Evolutionary conservation across 2,888 invertebrate genomes (phyloP), one percentile per base, ranked within the genome.

Genomic region (Sminthurides aquaticus): DNA sequence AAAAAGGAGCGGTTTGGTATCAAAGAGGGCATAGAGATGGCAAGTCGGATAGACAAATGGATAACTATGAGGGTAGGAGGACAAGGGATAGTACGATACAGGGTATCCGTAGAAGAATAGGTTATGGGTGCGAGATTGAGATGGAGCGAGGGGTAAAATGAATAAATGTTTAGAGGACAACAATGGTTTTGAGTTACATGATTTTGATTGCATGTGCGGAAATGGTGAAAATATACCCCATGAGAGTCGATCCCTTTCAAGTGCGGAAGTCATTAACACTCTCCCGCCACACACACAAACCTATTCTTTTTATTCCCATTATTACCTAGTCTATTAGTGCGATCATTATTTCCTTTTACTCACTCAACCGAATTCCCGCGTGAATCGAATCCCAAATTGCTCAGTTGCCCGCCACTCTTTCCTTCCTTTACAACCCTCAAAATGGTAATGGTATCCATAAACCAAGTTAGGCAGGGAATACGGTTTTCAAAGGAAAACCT

Each of bases 261-360:
- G 65, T 65, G 61, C 71, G 72, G 72, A 72, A 72, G 70, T 72
- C 72, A 72, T 72, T 72, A 72, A 70, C 72, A 72, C 72, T 66
- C 60, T 65, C 57, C 58, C 61, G 62, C 28, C 59, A 57, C 64
- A 58, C 63, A 64, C 52, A 56, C 49, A 56, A 55, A 62, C 55
- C 55, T 55, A 28, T 34, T 62, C 34, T 55, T 20, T 29, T 3
- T 57, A 57, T 22, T 18, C 24, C 43, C 43, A 11, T 34, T 34
- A 34, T 34, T 34, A 34, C 43, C 15, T 34, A 34, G 43, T 34
- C 43, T 34, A 34, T 34, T 34, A 34, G 43, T 34, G 15, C 43
- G 8, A 34, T 34, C 43, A 34, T 34, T 34, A 34, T 34, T 34
- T 34, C 43, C 43, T 34, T 34, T 34, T 34, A 34, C 43, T 34